Evolutionary conservation across 1,140 invertebrate genomes (phyloP), one percentile per base, ranked within the genome.

Genomic region (Grapholita molesta): DNA sequence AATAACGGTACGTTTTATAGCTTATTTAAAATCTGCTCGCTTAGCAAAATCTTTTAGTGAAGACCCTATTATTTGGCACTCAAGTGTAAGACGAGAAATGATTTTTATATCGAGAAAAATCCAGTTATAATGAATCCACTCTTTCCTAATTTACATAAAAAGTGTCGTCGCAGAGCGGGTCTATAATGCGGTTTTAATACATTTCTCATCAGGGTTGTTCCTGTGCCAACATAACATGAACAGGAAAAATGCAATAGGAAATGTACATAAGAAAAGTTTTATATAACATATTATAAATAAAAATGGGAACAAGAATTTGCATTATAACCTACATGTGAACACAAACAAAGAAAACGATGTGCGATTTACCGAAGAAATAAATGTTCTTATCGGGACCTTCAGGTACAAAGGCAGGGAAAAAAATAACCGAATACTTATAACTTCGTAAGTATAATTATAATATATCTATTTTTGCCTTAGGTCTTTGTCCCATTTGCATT

Each of bases 141-240:
- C 74, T 68, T 77, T 69, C 64, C 35, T 69, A 76, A 86, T 88
- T 85, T 88, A 76, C 84, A 84, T 85, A 78, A 88, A 86, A 83
- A 83, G 81, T 85, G 79, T 80, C 74, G 74, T 68, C 67, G 70
- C 70, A 65, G 72, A 80, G 78, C 71, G 75, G 77, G 83, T 86
- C 84, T 82, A 78, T 70, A 73, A 84, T 77, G 79, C 79, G 74
- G 71, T 81, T 86, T 86, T 83, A 85, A 88, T 85, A 84, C 83
- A 83, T 61, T 61, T 61, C n/a, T 32, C 28, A 32, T 25, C 25
- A 61, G 55, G 24, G 55, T 3, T 61, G 55, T 9, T 8, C 6
- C 42, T 21, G 18, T 21, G 5, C 1, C 18, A 48, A 11, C 15
- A 48, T 42, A 12, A n/a, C 38, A 42, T 42, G 38, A 15, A 35